Evolutionary conservation across 1,140 invertebrate genomes (phyloP).

Genomic region (Sesamia nonagrioides): DNA sequence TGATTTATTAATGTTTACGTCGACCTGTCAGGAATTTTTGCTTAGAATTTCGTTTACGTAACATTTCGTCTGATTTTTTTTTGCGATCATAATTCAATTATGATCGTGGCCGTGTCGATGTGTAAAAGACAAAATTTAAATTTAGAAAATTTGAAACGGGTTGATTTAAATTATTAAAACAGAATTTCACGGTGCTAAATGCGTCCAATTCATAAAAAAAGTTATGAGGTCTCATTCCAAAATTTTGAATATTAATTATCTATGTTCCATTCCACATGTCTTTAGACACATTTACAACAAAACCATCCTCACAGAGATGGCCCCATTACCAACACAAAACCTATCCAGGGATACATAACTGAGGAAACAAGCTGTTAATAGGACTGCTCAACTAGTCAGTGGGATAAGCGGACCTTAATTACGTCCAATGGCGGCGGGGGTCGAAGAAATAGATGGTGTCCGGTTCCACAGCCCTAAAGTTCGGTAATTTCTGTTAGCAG

Average conservation of each 20-base stretch:
- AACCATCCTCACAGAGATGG: slow-evolving; percentile 4
- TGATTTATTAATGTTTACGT: background rate
- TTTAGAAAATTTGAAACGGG: too few relatives aligned
- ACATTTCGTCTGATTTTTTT: background rate
- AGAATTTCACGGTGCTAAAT: too few relatives aligned
- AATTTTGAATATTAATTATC: too few relatives aligned
- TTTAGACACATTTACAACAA: background rate
- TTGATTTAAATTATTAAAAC: too few relatives aligned
- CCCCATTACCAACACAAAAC: slow-evolving; percentile 33
- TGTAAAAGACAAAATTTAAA: background rate
- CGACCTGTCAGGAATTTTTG: slow-evolving; percentile 1
- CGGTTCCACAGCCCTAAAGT: slow-evolving; percentile 55
- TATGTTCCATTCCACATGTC: too few relatives aligned
- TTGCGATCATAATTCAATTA: slow-evolving; percentile 8
- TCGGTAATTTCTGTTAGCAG: slow-evolving; percentile 64
- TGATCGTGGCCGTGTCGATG: background rate
- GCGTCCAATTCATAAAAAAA: too few relatives aligned
- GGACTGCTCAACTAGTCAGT: slow-evolving; percentile 54
- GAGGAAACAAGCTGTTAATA: slow-evolving; percentile 59
- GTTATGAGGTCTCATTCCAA: too few relatives aligned
- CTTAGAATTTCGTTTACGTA: background rate
- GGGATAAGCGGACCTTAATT: slow-evolving; percentile 66
- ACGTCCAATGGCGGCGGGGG: slow-evolving; percentile 47
- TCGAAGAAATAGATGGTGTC: slow-evolving; percentile 60
- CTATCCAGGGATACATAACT: slow-evolving; percentile 26